Conservation (phyloP, 2,113 vertebrate genomes). For the Holacanthus passer region DNA sequence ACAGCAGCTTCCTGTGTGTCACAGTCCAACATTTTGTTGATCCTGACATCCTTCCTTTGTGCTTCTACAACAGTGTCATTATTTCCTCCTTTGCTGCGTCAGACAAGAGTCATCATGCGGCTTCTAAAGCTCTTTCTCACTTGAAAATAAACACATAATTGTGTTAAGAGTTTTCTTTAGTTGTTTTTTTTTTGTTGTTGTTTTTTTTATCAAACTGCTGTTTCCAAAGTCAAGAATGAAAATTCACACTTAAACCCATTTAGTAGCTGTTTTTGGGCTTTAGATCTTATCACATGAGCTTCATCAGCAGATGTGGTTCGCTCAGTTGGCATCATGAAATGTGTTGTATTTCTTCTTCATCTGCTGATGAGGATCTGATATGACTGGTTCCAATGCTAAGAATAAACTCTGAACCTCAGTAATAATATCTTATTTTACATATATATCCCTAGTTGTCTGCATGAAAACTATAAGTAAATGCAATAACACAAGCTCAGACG, state of each 20-base stretch:
- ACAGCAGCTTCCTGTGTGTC: not conserved
- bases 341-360: not conserved
- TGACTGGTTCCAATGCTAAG: not conserved
- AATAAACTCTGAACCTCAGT: not conserved
- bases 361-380: not conserved
- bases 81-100: no score
- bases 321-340: not conserved
- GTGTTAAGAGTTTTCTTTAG: no score
- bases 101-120: no score
- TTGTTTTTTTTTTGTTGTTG: no score
- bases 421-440: not conserved
- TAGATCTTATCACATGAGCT: not conserved
- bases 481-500: conserved; percentile 2
- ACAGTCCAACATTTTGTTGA: not conserved
- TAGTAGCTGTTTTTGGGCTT: not conserved
- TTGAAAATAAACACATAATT: no score
- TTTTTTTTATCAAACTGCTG: no score
- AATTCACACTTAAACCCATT: not conserved
- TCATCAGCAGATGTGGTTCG: not conserved
- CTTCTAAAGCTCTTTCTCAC: no score
- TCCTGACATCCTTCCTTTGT: not conserved
- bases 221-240: not conserved
- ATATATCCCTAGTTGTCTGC: not conserved
- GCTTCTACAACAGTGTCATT: not conserved
- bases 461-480: conserved; percentile 12